Base-by-base conservation (phyloP, 2,888 invertebrate species). In the Pterostichus madidus region DNA sequence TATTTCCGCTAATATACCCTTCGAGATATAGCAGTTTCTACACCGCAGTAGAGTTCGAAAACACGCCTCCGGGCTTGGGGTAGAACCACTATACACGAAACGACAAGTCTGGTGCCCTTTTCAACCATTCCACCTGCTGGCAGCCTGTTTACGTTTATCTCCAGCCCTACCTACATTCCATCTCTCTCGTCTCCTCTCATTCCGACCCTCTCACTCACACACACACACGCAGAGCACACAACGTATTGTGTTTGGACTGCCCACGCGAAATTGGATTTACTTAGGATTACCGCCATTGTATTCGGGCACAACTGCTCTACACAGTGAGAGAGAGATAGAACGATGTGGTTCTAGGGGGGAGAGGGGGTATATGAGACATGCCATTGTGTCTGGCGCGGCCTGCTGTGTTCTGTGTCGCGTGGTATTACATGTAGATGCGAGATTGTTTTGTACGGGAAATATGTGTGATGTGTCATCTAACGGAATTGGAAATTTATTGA, bases 231-330 rank as follows among this genome's bases (percentile, higher is more conserved):
- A 11, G 17, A 17, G 59, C 6, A 31, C 44, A 52, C 13, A 52
- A 52, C 13, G 64, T 64, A 64, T 64, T 64, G 64, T 64, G 64
- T 64, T 64, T 35, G 8, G 32, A 64, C 53, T 75, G 53, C 75
- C 75, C 31, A 75, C 75, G 53, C 75, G 31, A 75, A 75, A 75
- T 75, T 75, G 75, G 53, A 75, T 75, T 75, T 75, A 75, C 32
- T 75, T 11, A 24, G 73, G 73, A 73, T 73, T 73, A 75, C 52
- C 52, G 32, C 49, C 75, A 71, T 71, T 71, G 68, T 71, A 71
- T 71, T 71, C 68, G 6, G 44, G 44, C 68, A 44, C 68, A 71
- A 71, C 39, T 44, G 68, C 44, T 71, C 68, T 17, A 64, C 64
- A 64, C 64, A 52, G n/a, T n/a, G 2, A 71, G 46, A 71, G 17